Conservation (phyloP, 2,888 invertebrate species). For the Protodeltote pygarga region DNA sequence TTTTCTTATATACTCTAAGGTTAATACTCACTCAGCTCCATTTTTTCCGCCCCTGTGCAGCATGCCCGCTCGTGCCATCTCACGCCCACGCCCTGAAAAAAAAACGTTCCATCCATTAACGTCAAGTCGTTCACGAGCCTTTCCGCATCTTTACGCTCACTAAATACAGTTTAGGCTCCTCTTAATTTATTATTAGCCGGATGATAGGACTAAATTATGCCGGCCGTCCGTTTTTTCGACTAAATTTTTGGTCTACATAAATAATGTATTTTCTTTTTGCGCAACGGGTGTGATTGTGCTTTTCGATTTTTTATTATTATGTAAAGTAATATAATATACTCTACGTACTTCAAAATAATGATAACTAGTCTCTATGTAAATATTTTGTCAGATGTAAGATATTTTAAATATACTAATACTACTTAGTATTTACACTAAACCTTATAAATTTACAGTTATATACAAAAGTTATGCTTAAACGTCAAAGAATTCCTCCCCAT, state of each 20-base stretch:
- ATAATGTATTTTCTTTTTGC: constrained; percentile 46
- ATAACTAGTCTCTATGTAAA: too few species aligned
- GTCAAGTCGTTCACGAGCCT: constrained; percentile 67
- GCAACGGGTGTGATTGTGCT: constrained; percentile 29
- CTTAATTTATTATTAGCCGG: constrained; percentile 66
- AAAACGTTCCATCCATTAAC: constrained; percentile 75
- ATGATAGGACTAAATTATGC: constrained; percentile 62
- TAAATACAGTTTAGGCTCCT: constrained; percentile 68
- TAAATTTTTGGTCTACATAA: constrained; percentile 53
- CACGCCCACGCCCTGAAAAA: constrained; percentile 87
- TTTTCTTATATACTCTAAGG: too few species aligned
- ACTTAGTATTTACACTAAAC: too few species aligned
- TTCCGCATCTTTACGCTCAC: constrained; percentile 72
- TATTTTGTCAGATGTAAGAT: too few species aligned
- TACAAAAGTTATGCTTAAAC: too few species aligned
- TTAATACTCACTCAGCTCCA: constrained; percentile 90
- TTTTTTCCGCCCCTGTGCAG: constrained; percentile 92
- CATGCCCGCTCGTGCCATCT: constrained; percentile 93
- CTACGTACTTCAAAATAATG: too few species aligned
- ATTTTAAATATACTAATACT: too few species aligned
- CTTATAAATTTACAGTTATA: too few species aligned
- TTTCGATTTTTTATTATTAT: constrained; percentile 24
- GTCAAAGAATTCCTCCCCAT: too few species aligned
- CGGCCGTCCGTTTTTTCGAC: constrained; percentile 34
- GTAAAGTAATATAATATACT: neutral